Evolutionary conservation across 1,140 invertebrate genomes (phyloP).

Genomic region (Halyomorpha halys): DNA sequence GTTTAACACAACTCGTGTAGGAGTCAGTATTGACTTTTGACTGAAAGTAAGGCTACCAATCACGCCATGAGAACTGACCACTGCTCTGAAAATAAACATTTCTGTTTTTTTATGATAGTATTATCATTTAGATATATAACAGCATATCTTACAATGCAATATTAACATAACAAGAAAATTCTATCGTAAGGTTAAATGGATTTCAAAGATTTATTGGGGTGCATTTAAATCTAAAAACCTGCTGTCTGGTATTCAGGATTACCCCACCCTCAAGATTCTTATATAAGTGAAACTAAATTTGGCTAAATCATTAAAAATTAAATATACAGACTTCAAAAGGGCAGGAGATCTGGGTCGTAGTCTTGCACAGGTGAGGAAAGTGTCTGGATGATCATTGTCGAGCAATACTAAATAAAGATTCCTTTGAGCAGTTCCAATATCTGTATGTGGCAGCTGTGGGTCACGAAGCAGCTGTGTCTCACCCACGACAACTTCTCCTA

Average conservation of each 20-base stretch:
- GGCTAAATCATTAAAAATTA: not conserved
- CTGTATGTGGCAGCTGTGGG: conserved; percentile 52
- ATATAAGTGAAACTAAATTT: too few species aligned
- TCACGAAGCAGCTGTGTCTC: conserved; percentile 53
- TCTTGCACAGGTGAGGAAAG: conserved; percentile 73
- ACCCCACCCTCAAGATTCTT: too few species aligned
- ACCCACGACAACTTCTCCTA: conserved; percentile 64
- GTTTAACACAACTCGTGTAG: conserved; percentile 52
- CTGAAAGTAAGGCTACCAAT: conserved; percentile 66
- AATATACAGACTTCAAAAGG: conserved; percentile 52
- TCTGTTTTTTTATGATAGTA: too few species aligned
- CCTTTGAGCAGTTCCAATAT: conserved; percentile 57
- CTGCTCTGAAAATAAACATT: conserved; percentile 42
- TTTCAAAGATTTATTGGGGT: too few species aligned
- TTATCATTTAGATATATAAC: too few species aligned
- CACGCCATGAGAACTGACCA: conserved; percentile 69
- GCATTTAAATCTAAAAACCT: too few species aligned
- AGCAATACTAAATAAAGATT: conserved; percentile 75
- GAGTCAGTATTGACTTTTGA: conserved; percentile 74
- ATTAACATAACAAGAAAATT: too few species aligned
- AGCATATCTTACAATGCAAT: too few species aligned
- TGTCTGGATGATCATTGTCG: conserved; percentile 64
- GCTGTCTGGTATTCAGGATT: too few species aligned
- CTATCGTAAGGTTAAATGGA: too few species aligned
- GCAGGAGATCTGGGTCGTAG: conserved; percentile 54